phyloP scores from a whole-genome alignment of 2,797 vertebrate genomes.

The Girardinus metallicus region DNA sequence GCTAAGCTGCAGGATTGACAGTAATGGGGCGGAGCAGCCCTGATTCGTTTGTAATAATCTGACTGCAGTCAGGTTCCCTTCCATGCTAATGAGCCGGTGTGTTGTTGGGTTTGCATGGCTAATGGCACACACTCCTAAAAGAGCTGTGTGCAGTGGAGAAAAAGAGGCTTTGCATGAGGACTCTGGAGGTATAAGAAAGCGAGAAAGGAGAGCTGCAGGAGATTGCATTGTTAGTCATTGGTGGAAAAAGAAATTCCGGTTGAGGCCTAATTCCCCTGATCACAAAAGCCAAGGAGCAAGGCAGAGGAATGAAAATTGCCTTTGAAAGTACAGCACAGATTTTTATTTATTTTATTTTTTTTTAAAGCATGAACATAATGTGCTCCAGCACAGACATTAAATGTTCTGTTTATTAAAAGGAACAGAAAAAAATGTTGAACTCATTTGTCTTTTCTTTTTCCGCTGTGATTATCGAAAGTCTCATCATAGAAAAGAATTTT shows the following conservation, averaged over 20 bases:
- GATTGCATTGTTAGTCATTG: conserved; percentile 66
- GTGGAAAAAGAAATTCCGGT: conserved; percentile 59
- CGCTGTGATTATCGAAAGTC: too few relatives aligned
- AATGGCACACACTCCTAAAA: conserved; percentile 70
- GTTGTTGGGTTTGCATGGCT: conserved; percentile 78
- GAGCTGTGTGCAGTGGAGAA: conserved; percentile 63
- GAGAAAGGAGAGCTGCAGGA: conserved; percentile 55
- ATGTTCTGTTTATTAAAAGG: conserved; percentile 27
- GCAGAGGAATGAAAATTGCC: conserved; percentile 57
- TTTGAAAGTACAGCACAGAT: conserved; percentile 56
- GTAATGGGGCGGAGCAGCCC: conserved; percentile 73
- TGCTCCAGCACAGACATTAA: conserved; percentile 29
- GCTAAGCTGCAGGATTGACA: conserved; percentile 72
- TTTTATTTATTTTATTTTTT: conserved; percentile 38
- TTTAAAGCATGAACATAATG: conserved; percentile 28
- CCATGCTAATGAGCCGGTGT: conserved; percentile 77
- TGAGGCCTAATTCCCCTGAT: conserved; percentile 62
- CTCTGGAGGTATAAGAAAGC: conserved; percentile 59
- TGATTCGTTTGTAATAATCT: conserved; percentile 78
- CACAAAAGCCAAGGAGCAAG: conserved; percentile 53
- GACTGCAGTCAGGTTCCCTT: conserved; percentile 73
- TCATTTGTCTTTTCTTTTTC: too few relatives aligned
- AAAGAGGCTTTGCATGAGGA: conserved; percentile 65
- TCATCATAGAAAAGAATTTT: conserved; percentile 5
- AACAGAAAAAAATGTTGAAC: conserved; percentile 4